Conservation (phyloP, 2,113 vertebrate genomes). For the Phoxinus phoxinus region DNA sequence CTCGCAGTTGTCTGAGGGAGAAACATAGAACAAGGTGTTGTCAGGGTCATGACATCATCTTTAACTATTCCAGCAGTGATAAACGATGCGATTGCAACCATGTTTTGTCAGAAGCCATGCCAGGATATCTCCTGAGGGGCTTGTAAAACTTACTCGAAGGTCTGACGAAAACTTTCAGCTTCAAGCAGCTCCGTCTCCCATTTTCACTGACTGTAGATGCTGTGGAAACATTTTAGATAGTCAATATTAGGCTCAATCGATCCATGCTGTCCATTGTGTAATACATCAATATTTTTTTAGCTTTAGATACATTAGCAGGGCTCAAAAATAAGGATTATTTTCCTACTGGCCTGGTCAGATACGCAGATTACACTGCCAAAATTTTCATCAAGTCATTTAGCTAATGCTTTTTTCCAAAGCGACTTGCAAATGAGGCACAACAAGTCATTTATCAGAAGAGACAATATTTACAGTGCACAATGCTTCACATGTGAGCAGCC, state of each 20-base stretch:
- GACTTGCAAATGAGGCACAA: conserved; percentile 21
- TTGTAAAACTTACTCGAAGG: conserved; percentile 89
- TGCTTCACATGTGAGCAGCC: background rate
- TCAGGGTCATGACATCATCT: conserved; percentile 42
- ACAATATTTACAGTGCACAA: background rate
- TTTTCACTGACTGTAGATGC: conserved; percentile 91
- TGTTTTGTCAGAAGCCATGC: conserved; percentile 35
- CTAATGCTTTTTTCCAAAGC: conserved; percentile 16
- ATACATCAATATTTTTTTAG: conserved; percentile 13
- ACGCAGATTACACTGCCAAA: background rate
- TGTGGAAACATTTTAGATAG: conserved; percentile 68
- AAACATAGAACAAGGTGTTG: conserved; percentile 47
- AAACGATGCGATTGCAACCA: conserved; percentile 11
- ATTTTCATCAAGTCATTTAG: conserved; percentile 30
- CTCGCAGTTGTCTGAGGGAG: conserved; percentile 96
- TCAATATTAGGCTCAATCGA: conserved; percentile 44
- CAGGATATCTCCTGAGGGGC: conserved; percentile 12
- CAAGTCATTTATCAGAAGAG: conserved; percentile 6
- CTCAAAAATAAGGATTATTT: background rate
- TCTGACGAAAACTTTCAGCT: conserved; percentile 96
- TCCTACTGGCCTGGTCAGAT: background rate
- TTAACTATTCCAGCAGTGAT: conserved; percentile 11
- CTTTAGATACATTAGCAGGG: background rate
- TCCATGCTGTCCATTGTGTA: conserved; percentile 30
- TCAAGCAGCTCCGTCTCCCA: conserved; percentile 90